Base-by-base conservation (phyloP, 2,113 vertebrate genomes). In the Myotis lucifugus region DNA sequence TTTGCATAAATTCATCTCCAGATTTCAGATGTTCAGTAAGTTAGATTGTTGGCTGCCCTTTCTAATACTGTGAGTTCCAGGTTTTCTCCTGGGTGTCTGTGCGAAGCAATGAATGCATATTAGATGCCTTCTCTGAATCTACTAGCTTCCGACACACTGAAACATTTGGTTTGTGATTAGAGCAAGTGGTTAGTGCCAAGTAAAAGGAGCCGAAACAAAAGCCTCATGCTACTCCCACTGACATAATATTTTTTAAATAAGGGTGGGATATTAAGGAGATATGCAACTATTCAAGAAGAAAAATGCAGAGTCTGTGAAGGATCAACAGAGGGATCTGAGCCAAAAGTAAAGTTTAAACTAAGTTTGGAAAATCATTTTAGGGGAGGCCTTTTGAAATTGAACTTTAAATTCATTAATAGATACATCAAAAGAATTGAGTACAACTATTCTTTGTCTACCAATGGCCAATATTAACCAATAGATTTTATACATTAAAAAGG, bases 351-450 rank as follows among this genome's bases (percentile, higher is more conserved):
- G 9, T 69, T 78, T 94, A 88, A 93, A 19, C 13, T 54, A 73
- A 86, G 8, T 64, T 74, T 86, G 48, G 10, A 85, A 72, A 76
- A 67, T 85, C 9, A 72, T 52, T 93, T 79, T 11, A 17, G 0
- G 4, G 17, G 1, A 96, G 0, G 0, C 0, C 54, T 37, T 91
- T 64, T 40, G 10, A 32, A 89, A 73, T 14, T 61, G 42, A 64
- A 46, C 18, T 88, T 92, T 25, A 92, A 85, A 78, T 97, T 15
- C 7, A 85, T 5, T 85, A 18, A 70, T 59, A 88, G 32, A 50
- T 61, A 1, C 9, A 64, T 66, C 18, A 52, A 56, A 15, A 37
- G 8, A 7, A 72, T 72, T 72, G 9, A 70, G 25, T 27, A 56
- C 6, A 85, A 42, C 70, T 77, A 37, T 70, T 74, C 9, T 88